phyloP scores from a whole-genome alignment of 1,140 invertebrate species.

The Trachymyrmex cornetzi region DNA sequence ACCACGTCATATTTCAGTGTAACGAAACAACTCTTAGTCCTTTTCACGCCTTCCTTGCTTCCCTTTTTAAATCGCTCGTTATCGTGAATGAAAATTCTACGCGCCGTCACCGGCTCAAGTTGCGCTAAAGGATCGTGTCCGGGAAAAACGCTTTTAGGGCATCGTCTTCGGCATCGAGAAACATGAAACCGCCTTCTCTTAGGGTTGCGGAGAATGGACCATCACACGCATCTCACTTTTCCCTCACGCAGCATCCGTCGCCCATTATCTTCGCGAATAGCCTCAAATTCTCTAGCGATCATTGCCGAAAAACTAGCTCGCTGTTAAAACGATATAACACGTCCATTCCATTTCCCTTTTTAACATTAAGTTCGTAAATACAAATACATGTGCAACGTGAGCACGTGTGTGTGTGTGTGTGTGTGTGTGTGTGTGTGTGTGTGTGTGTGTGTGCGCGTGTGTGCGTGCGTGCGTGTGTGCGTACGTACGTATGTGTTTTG shows the following conservation, averaged over 20 bases:
- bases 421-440: neutral
- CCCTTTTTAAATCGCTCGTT: slow-evolving; percentile 41
- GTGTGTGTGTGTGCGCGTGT: neutral
- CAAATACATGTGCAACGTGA: neutral
- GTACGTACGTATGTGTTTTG: no score
- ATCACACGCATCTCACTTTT: slow-evolving; percentile 68
- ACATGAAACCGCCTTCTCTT: slow-evolving; percentile 61
- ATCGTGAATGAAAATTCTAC: slow-evolving; percentile 52
- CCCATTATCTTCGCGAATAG: slow-evolving; percentile 46
- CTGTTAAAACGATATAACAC: slow-evolving; percentile 7
- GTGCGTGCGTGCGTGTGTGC: neutral
- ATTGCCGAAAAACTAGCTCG: neutral
- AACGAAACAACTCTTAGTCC: neutral
- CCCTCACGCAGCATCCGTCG: slow-evolving; percentile 63
- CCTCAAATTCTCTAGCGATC: neutral
- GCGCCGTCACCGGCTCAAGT: slow-evolving; percentile 42
- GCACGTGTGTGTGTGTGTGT: neutral
- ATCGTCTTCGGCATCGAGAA: slow-evolving; percentile 61
- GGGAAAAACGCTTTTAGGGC: slow-evolving; percentile 63
- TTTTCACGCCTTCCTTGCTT: neutral
- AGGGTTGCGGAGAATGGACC: slow-evolving; percentile 68
- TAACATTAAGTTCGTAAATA: neutral
- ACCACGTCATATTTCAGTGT: neutral
- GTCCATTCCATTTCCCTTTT: neutral
- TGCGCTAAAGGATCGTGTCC: slow-evolving; percentile 51